Evolutionary conservation across 2,797 vertebrate species (phyloP), one percentile per base, ranked within the genome.

Genomic region (Antennarius maculatus): DNA sequence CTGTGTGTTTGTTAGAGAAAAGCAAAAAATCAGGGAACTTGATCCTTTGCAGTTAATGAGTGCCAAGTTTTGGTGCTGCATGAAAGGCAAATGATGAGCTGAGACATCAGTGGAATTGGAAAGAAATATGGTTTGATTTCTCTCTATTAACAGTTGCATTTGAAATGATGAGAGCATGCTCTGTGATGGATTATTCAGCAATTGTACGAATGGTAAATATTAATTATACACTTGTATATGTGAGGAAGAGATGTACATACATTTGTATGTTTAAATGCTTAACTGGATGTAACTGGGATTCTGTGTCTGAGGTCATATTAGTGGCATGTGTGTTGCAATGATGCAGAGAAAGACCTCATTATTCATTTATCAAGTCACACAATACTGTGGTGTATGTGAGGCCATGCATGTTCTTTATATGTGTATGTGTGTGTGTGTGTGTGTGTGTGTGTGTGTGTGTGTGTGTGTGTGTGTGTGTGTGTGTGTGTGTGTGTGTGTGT

Each of bases 81-180:
- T 58, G 54, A 75, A 75, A 50, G 60, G 43, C 61, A 76, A 75
- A 47, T 8, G 62, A 70, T 70, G 76, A 77, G 56, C 41, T 1
- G 61, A 60, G 54, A 54, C 15, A 54, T 34, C 5, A 71, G 61
- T 31, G 51, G 60, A 48, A 37, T 69, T 41, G 62, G 65, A 46
- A 57, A 54, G 57, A 69, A 77, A 74, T 62, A 18, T 16, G 62
- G 63, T 50, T 48, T 16, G 48, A 69, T 59, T 76, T 67, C 43
- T 29, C 57, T 61, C 68, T 37, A 80, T 79, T 74, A 72, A 68
- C 48, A 14, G 43, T 77, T 78, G 66, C 67, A 76, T 61, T 70
- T 45, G 48, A 70, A 68, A 64, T 53, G 53, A 71, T 58, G 58
- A 52, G 13, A 39, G 29, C 51, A 46, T 56, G 64, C 29, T 17